A percentile compares a stretch with the other conserved stretches of the same genome.
phyloP scores from a whole-genome alignment of 2,888 invertebrate genomes.

The Colletes collaris region DNA sequence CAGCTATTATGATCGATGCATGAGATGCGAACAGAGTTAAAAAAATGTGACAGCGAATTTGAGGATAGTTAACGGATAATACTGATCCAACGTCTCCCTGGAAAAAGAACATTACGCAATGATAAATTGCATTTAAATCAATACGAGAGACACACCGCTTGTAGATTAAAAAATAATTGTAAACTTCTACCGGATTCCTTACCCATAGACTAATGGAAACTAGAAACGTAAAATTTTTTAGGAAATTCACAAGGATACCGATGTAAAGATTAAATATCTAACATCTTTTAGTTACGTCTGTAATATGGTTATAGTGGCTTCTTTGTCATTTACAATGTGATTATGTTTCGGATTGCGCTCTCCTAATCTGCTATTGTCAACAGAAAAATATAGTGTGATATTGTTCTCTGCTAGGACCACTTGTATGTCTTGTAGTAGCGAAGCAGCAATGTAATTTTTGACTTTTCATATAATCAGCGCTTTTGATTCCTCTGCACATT shows the following conservation, averaged over 20 bases:
- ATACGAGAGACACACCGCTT: neutral
- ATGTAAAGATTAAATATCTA: slow-evolving; percentile 32
- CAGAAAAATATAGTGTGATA: slow-evolving; percentile 53
- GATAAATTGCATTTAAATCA: neutral
- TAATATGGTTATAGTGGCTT: slow-evolving; percentile 22
- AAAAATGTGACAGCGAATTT: slow-evolving; percentile 22
- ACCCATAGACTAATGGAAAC: slow-evolving; percentile 31
- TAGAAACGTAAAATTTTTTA: slow-evolving; percentile 12
- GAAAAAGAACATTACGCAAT: neutral
- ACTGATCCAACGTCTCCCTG: neutral
- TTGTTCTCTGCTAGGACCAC: slow-evolving; percentile 65
- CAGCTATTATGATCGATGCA: slow-evolving; percentile 46
- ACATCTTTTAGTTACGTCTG: slow-evolving; percentile 27
- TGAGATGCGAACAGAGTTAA: slow-evolving; percentile 46
- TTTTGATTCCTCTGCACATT: slow-evolving; percentile 68
- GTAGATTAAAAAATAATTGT: neutral
- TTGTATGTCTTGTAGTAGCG: slow-evolving; percentile 68
- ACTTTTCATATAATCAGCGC: slow-evolving; percentile 65
- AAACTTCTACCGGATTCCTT: slow-evolving; percentile 19
- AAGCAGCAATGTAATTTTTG: slow-evolving; percentile 67
- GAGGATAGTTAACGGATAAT: slow-evolving; percentile 3
- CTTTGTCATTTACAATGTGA: slow-evolving; percentile 35
- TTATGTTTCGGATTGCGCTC: slow-evolving; percentile 24
- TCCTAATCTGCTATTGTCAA: slow-evolving; percentile 57
- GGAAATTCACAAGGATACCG: slow-evolving; percentile 16